Conservation (phyloP, 2,888 invertebrate genomes). For the Drosophila borealis region DNA sequence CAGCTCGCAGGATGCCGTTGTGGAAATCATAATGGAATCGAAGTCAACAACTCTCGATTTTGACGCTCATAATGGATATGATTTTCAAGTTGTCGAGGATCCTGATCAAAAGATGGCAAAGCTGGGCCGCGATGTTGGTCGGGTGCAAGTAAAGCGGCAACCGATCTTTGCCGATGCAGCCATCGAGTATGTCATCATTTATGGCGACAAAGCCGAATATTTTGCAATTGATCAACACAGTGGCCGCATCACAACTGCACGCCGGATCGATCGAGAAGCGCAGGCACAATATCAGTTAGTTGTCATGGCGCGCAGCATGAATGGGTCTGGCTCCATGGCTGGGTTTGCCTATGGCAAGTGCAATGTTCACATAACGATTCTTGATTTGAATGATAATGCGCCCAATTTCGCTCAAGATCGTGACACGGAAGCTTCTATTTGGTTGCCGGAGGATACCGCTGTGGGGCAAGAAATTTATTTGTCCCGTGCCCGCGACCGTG, state of each 20-base stretch:
- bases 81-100: constrained; percentile 94
- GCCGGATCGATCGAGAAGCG: constrained; percentile 93
- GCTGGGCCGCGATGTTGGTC: constrained; percentile 91
- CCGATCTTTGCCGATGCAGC: constrained; percentile 8
- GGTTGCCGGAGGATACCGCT: constrained; percentile 94
- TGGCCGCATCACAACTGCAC: constrained; percentile 91
- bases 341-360: constrained; percentile 92
- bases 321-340: constrained; percentile 10
- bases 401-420: constrained; percentile 92
- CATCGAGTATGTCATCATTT: constrained; percentile 87
- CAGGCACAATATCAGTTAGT: constrained; percentile 91
- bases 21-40: constrained; percentile 91
- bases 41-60: constrained; percentile 91
- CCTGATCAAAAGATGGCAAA: constrained; percentile 87
- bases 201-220: constrained; percentile 86
- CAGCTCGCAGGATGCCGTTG: constrained; percentile 90
- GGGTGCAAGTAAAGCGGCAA: constrained; percentile 87
- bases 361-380: constrained; percentile 91
- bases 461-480: constrained; percentile 97
- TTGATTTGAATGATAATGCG: constrained; percentile 96
- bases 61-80: constrained; percentile 91
- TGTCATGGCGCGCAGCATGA: constrained; percentile 90
- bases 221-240: constrained; percentile 92
- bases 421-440: constrained; percentile 88
- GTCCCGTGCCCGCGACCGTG: constrained; percentile 94